Evolutionary conservation across 2,888 invertebrate species (phyloP), one percentile per base, ranked within the genome.

Genomic region (Pediacus dermestoides): DNA sequence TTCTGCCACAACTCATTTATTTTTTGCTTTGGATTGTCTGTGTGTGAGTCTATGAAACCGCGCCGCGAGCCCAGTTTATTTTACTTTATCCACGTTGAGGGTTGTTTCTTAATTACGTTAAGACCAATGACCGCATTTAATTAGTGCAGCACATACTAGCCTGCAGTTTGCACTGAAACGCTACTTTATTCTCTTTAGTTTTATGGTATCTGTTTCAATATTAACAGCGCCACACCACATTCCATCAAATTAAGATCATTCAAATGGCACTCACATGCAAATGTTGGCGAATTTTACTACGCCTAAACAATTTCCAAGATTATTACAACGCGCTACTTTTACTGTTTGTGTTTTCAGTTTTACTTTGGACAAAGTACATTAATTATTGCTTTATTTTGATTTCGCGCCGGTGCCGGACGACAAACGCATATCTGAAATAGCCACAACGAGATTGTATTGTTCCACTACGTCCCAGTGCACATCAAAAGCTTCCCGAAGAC

Each of bases 1-100:
- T 58, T 50, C 47, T 51, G 52, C 53, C 52, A 55, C 56, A 58
- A 56, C 61, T 60, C 58, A 61, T 61, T 61, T 60, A 55, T 54
- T 59, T 61, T 61, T 59, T 58, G 50, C 50, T 33, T 42, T 39
- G 30, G 41, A 38, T 36, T 33, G 46, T 47, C 22, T 34, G 21
- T 41, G 16, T 37, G 30, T 44, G 30, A 42, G 33, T 41, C 37
- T 31, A 30, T 30, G 44, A 36, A 34, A 34, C 18, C 37, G 21
- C 36, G 39, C 22, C 39, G 35, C 37, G 40, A 30, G 37, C 38
- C 37, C 50, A 42, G 46, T 46, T 44, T 38, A 39, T 45, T 45
- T 46, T 35, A 46, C 45, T 41, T 48, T 44, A 51, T 44, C 49
- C 42, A n/a, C 46, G 45, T 42, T 46, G 36, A 50, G 54, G 54